These are phyloP conservation scores for Phanerotoma sp. DNA, from an alignment of 2,888 invertebrate genomes.

Conservation along the genomic window DNA sequence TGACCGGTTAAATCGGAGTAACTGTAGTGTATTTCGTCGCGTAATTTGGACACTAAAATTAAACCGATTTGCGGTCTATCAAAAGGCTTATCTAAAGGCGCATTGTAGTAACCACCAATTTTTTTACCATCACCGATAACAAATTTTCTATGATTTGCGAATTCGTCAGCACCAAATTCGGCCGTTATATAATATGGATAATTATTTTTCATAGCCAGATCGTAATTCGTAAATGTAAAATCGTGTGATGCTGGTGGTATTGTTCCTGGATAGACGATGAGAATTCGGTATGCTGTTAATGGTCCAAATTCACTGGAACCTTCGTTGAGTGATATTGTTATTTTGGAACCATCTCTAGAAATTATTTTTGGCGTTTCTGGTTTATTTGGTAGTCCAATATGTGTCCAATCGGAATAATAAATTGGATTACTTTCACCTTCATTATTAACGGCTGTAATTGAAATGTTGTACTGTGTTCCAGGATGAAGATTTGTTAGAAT, in stretches of 20 bases:
- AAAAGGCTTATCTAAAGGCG: slow-evolving; percentile 62
- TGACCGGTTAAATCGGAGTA: slow-evolving; percentile 45
- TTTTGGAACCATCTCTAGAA: slow-evolving; percentile 64
- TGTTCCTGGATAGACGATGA: slow-evolving; percentile 69
- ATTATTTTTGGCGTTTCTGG: slow-evolving; percentile 64
- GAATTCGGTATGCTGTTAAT: slow-evolving; percentile 71
- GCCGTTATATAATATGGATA: slow-evolving; percentile 82
- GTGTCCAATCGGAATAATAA: slow-evolving; percentile 66
- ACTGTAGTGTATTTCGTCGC: slow-evolving; percentile 49
- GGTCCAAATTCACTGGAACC: slow-evolving; percentile 79
- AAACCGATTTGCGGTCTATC: slow-evolving; percentile 43
- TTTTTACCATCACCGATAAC: slow-evolving; percentile 73
- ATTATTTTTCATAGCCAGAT: slow-evolving; percentile 68
- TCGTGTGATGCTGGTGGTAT: slow-evolving; percentile 64
- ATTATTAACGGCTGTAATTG: slow-evolving; percentile 67
- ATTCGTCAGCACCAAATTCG: slow-evolving; percentile 68
- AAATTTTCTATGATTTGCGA: slow-evolving; percentile 63
- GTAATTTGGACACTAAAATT: slow-evolving; percentile 59
- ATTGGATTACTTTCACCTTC: slow-evolving; percentile 64
- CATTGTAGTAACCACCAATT: slow-evolving; percentile 78
- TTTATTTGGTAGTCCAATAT: slow-evolving; percentile 67
- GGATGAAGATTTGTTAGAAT: slow-evolving; percentile 64
- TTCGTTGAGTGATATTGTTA: slow-evolving; percentile 68
- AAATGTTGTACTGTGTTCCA: slow-evolving; percentile 74
- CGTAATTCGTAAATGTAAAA: slow-evolving; percentile 62